Base-by-base conservation (phyloP, 2,113 vertebrate genomes). In the Spizaetus ornatus region DNA sequence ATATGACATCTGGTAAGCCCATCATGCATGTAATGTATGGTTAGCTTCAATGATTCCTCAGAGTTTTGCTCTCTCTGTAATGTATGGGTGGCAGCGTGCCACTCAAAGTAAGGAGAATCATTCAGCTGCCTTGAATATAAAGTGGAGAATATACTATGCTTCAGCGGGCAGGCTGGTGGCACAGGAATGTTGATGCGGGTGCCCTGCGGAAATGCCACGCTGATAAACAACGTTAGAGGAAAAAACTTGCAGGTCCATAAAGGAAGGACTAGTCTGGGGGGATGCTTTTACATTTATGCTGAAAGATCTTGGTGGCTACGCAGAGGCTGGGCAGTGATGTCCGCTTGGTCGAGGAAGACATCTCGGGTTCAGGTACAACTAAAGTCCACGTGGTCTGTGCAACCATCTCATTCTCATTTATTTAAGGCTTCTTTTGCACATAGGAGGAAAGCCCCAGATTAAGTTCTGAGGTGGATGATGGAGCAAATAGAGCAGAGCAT, bases 1-100 rank as follows among this genome's bases (percentile, higher is more conserved):
- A 92, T 98, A 97, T 94, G 98, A 97, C 98, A 98, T 98, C 98
- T 98, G 99, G 98, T 96, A 92, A 98, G 97, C 92, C 97, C 97
- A 91, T 97, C 92, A 80, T 43, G 98, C 98, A 89, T 97, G 97
- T 98, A 98, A 99, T 97, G 96, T 97, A 85, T 22, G 96, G 95
- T 74, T 95, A 98, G 98, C 98, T 96, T 95, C 95, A 63, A 79
- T 55, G 97, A 93, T 71, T 97, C 97, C 96, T 95, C 59, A 11
- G 50, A 86, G 56, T 66, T 95, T 79, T 73, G 88, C 78, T 82
- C 6, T 3, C 27, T 20, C 78, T 27, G 25, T 97, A 96, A 94
- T 76, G 70, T 87, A 82, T 91, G 86, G 83, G 91, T 93, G 97
- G 97, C 97, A 97, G 56, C 47, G 52, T 95, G 96, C 95, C 97